Base-by-base conservation (phyloP, 2,113 vertebrate species). In the Mellivora capensis region DNA sequence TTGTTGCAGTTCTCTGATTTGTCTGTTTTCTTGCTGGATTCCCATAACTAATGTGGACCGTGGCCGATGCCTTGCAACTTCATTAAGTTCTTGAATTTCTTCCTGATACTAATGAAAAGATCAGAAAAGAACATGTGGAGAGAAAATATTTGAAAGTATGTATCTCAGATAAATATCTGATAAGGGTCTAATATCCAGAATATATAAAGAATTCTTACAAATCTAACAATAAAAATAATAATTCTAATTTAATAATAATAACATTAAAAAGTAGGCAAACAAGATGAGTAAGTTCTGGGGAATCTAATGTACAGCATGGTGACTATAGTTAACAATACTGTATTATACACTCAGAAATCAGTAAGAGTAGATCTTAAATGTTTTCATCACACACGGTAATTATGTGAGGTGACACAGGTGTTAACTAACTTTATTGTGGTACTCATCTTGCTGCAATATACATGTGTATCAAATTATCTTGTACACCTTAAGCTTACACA, bases 11-110 rank as follows among this genome's bases (percentile, higher is more conserved):
- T 99, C 99, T 96, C 99, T 98, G 90, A 99, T 99, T 95, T 99
- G 99, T 81, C 99, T 99, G 98, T 99, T 99, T 98, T 99, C 99
- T 97, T 99, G 99, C 93, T 99, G 99, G 97, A 99, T 99, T 74
- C 99, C 99, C 98, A 99, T 98, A 23, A 99, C 99, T 93, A 99
- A 99, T 0, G 99, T 99, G 82, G 99, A 99, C 10, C 99, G 99
- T 67, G 99, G 99, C 42, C 99, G 99, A 98, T 99, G 99, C 97
- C 99, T 99, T 72, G 99, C 99, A 69, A 99, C 99, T 98, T 99
- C 99, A 97, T 99, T 99, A 89, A 99, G 98, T 64, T 99, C 98
- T 94, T 99, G 99, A 96, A 99, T 99, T 99, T 99, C 99, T 94
- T 99, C 99, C 97, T 99, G 99, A 96, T 99, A 99, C 99, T 99